Percentiles rank a stretch among this genome's conserved stretches.
Evolutionary conservation across 2,888 invertebrate genomes (phyloP).

Genomic region (Podabrus alpinus): DNA sequence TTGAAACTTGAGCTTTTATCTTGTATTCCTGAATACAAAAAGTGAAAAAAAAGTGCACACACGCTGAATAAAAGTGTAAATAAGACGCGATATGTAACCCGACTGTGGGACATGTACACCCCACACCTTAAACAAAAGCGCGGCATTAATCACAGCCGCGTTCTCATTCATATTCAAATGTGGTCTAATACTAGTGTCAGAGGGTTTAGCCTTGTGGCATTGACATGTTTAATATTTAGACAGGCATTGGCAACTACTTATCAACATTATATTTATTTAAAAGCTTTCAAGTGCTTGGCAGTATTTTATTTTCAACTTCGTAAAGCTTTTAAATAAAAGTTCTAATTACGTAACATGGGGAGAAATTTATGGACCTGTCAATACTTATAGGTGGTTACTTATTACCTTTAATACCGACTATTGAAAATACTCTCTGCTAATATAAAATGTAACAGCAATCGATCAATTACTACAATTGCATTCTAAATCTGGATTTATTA

Average conservation of each 20-base stretch:
- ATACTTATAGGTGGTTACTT: neutral
- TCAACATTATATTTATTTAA: conserved; percentile 42
- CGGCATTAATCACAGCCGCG: conserved; percentile 39
- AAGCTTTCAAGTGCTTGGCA: conserved; percentile 12
- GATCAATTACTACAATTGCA: neutral
- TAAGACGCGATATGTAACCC: conserved; percentile 40
- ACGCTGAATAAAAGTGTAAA: conserved; percentile 29
- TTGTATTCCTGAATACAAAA: conserved; percentile 15
- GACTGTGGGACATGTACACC: conserved; percentile 42
- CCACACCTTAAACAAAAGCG: conserved; percentile 44
- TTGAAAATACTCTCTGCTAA: neutral
- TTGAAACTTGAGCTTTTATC: conserved; percentile 17
- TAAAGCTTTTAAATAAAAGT: neutral
- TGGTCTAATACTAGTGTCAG: conserved; percentile 36
- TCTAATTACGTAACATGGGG: neutral
- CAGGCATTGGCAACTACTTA: conserved; percentile 42
- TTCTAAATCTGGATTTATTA: neutral
- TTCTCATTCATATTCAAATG: conserved; percentile 41
- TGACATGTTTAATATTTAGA: conserved; percentile 46
- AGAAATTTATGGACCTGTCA: conserved; percentile 2
- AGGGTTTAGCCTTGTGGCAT: conserved; percentile 39
- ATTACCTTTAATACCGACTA: neutral
- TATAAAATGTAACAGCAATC: neutral
- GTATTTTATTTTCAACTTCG: conserved; percentile 1
- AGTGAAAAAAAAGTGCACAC: conserved; percentile 23